A percentile compares a stretch with the other conserved stretches of the same genome.
Conservation (phyloP, 2,888 invertebrate species). For the Lycophotia porphyrea region DNA sequence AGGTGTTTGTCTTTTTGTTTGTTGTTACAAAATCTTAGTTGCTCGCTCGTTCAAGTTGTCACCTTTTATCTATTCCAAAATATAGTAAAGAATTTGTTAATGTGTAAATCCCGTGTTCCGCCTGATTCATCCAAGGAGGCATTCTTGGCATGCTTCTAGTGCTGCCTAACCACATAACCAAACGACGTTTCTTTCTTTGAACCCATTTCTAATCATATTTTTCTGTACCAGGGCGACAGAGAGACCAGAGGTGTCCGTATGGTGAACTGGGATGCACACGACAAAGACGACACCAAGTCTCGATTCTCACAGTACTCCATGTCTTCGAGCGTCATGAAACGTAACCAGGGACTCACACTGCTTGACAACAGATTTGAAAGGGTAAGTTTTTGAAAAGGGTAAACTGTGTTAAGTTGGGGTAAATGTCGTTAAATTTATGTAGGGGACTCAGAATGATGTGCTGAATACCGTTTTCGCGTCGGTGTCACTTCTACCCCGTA, state of each 20-base stretch:
- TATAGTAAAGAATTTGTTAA: background rate
- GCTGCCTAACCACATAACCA: background rate
- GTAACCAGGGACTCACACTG: slow-evolving; percentile 95
- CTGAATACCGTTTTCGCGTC: too few species aligned
- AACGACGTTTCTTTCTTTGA: background rate
- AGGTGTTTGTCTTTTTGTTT: too few species aligned
- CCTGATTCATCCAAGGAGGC: background rate
- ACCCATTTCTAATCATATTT: background rate
- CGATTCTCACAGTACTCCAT: slow-evolving; percentile 98
- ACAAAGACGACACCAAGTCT: slow-evolving; percentile 95
- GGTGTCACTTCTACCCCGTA: too few species aligned
- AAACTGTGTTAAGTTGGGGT: background rate
- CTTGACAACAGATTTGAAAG: slow-evolving; percentile 97
- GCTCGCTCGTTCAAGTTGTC: too few species aligned
- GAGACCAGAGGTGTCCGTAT: slow-evolving; percentile 78
- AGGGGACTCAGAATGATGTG: too few species aligned
- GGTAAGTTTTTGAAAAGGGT: slow-evolving; percentile 80
- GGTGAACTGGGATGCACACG: slow-evolving; percentile 79
- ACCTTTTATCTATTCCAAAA: too few species aligned
- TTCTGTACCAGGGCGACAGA: slow-evolving; percentile 31
- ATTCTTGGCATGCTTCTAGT: background rate
- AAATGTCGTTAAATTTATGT: too few species aligned
- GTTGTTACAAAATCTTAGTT: too few species aligned
- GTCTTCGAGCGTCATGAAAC: slow-evolving; percentile 96
- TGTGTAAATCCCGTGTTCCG: background rate